Evolutionary conservation across 2,113 vertebrate genomes (phyloP).

Genomic region (Pelmatolapia mariae): DNA sequence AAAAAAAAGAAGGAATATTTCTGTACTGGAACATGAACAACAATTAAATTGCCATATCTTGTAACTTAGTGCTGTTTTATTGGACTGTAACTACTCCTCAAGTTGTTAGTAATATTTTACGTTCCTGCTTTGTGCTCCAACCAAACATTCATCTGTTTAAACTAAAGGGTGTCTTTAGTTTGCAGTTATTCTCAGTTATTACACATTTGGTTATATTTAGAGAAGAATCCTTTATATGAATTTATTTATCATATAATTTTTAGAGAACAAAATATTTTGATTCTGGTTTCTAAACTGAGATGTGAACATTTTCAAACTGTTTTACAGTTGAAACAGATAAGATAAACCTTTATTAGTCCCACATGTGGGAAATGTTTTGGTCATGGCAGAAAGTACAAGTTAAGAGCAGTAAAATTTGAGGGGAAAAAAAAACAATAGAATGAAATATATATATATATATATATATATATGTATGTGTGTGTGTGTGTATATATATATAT

Average conservation of each 20-base stretch:
- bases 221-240: neutral
- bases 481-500: no score
- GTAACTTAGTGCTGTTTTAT: neutral
- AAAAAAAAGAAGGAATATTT: slow-evolving; percentile 13
- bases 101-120: neutral
- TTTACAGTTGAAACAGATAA: neutral
- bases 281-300: neutral
- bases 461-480: no score
- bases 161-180: neutral
- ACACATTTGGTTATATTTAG: neutral
- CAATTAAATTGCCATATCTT: slow-evolving; percentile 55
- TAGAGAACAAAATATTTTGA: neutral
- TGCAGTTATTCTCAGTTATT: neutral
- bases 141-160: neutral
- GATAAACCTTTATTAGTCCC: neutral
- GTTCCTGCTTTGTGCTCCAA: neutral
- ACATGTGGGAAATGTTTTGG: neutral
- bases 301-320: neutral
- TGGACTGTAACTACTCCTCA: neutral
- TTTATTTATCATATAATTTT: neutral
- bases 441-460: neutral
- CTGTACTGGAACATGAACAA: slow-evolving; percentile 41
- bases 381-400: neutral
- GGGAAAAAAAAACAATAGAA: neutral
- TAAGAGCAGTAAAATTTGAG: neutral